Base-by-base conservation (phyloP, 1,140 invertebrate species). In the Helicoverpa armigera region DNA sequence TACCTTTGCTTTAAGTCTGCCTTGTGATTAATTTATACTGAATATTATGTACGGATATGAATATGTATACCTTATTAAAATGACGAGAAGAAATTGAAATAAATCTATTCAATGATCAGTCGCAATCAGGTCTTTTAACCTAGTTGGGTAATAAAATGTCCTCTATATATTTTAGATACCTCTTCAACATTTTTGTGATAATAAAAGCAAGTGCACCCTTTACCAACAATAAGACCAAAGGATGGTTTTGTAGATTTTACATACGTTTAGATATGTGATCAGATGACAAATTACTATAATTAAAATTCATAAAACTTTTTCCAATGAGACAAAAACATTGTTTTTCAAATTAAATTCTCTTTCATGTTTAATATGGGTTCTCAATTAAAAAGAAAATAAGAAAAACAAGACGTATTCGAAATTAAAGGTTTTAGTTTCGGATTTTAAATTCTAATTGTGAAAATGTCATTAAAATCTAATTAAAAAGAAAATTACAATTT, bases 1-100 rank as follows among this genome's bases (percentile, higher is more conserved):
- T 70, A 70, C 50, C 67, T 70, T 53, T 70, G 67, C 67, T 53
- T 70, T 70, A 54, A 70, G 18, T 70, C 53, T 12, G 67, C 50
- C 4, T 18, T 54, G 50, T 70, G 67, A 70, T 70, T 53, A 70
- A 53, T 70, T 69, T 70, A 70, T 5, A 31, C 53, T 29, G 67
- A 53, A 53, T 51, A 53, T 70, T 51, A 51, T 53, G 48, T 2
- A n/a, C 10, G 35, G 48, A 23, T 23, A 12, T 16, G n/a, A 48
- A 48, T 18, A 67, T 67, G 63, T 48, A 48, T 16, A 60, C 5
- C n/a, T 18, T 13, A 23, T n/a, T 7, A n/a, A n/a, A 56, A n/a
- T n/a, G 5, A n/a, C n/a, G 53, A n/a, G 4, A 56, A 56, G 14
- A 2, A n/a, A 56, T 2, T 54, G 53, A 56, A 54, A 54, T 3